Percentiles rank a stretch among this genome's conserved stretches.
phyloP scores from a whole-genome alignment of 2,888 invertebrate genomes.

The Willowsia nigromaculata region DNA sequence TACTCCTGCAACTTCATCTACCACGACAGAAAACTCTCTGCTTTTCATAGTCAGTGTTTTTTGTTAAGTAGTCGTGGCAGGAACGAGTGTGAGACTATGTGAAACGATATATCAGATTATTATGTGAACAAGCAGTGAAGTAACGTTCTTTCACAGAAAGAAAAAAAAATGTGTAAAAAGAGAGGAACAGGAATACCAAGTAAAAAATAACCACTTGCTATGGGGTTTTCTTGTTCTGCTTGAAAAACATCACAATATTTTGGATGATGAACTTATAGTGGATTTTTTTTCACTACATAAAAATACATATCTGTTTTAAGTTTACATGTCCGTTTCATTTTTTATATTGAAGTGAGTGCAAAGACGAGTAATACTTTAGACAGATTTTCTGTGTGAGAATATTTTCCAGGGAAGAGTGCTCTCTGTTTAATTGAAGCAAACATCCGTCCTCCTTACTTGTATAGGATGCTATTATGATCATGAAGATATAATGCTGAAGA shows the following conservation, averaged over 20 bases:
- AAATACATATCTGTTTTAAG: neutral
- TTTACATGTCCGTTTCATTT: neutral
- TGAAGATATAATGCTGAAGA: neutral
- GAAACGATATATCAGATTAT: neutral
- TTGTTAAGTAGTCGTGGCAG: neutral
- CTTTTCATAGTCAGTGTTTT: neutral
- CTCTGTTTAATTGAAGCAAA: conserved; percentile 36
- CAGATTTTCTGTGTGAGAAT: neutral
- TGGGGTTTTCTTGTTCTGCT: neutral
- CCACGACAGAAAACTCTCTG: neutral
- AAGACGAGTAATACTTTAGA: neutral
- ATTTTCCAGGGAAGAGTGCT: conserved; percentile 2
- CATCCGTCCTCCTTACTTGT: conserved; percentile 42
- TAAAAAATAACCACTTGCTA: conserved; percentile 52
- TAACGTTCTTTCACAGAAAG: conserved; percentile 21
- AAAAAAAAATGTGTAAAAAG: neutral
- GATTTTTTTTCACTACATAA: too few species aligned
- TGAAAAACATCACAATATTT: neutral
- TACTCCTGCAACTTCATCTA: neutral
- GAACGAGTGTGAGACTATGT: neutral
- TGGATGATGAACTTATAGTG: neutral
- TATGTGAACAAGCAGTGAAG: neutral
- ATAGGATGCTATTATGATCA: neutral
- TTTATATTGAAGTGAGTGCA: neutral
- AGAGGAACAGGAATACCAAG: neutral